Percentiles rank a stretch among this genome's conserved stretches.
Evolutionary conservation across 2,888 invertebrate species (phyloP).

Genomic region (Lepidocyrtinus sp.): DNA sequence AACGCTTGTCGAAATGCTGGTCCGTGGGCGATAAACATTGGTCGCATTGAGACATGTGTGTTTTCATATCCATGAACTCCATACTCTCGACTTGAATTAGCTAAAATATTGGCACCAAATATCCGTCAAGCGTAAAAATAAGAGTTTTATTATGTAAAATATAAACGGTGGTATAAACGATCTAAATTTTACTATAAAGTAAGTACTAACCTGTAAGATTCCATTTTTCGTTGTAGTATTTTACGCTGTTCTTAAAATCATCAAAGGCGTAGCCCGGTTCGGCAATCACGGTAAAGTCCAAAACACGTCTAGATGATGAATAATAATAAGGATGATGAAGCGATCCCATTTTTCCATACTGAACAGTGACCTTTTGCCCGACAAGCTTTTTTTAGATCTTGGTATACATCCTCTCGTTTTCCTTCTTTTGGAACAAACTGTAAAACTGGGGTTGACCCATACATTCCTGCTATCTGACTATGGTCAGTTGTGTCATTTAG

Average conservation of each 20-base stretch:
- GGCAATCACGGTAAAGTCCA: slow-evolving; percentile 78
- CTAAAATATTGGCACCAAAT: no score
- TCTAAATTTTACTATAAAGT: neutral
- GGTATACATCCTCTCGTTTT: slow-evolving; percentile 74
- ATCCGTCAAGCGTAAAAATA: no score
- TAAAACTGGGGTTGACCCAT: slow-evolving; percentile 77
- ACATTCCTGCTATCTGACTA: slow-evolving; percentile 73
- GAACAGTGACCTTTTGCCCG: slow-evolving; percentile 74
- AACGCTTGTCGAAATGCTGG: slow-evolving; percentile 76
- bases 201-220: slow-evolving; percentile 74
- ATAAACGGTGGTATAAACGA: neutral
- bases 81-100: slow-evolving; percentile 74
- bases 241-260: slow-evolving; percentile 72
- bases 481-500: slow-evolving; percentile 75
- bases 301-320: slow-evolving; percentile 77
- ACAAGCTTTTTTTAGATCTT: slow-evolving; percentile 72
- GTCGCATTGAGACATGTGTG: slow-evolving; percentile 77
- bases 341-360: slow-evolving; percentile 77
- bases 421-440: slow-evolving; percentile 77
- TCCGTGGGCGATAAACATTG: slow-evolving; percentile 81
- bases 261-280: slow-evolving; percentile 78
- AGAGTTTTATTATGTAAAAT: neutral
- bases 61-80: slow-evolving; percentile 82
- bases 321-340: slow-evolving; percentile 78
- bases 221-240: slow-evolving; percentile 73